Base-by-base conservation (phyloP, 2,888 invertebrate species). In the Liposcelis brunnea region DNA sequence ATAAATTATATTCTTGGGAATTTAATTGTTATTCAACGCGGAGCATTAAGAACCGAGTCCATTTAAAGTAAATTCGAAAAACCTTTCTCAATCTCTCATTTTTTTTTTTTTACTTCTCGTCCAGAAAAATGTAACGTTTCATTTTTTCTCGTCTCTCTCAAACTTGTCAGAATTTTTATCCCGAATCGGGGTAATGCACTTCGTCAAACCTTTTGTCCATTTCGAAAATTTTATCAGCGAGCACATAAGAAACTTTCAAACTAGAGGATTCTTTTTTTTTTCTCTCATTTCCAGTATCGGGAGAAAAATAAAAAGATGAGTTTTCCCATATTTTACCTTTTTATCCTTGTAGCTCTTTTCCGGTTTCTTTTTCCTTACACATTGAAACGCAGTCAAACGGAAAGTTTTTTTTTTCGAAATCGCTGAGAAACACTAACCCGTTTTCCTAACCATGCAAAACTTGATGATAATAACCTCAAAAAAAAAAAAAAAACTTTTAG, bases 1-100 rank as follows among this genome's bases (percentile, higher is more conserved):
- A 55, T 58, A 51, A 63, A 62, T 58, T 62, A 62, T 56, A 55
- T 49, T 52, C 49, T 51, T 50, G 47, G 48, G 47, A 42, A 32
- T 42, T 35, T 26, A 26, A 26, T 26, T 26, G 26, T 26, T 26
- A 26, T 26, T 26, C 26, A 26, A 26, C 26, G 26, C 26, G 26
- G 26, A 8, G 26, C 26, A 26, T 26, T 6, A 26, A 26, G 26
- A 26, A 26, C 26, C 4, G 26, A 6, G 5, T 26, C 26, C 26
- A 26, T 26, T 26, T 26, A 26, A 26, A 26, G 26, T 26, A 26
- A 26, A 47, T 43, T 47, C 37, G 36, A 37, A 37, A 44, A 38
- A 15, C 36, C 42, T 36, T 36, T 33, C 21, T 43, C 31, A 34
- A 16, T 31, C 16, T 21, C 11, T 16, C n/a, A 21, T 31, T 33